A percentile compares a stretch with the other conserved stretches of the same genome.
Evolutionary conservation across 2,113 vertebrate species (phyloP).

Genomic region (Dermatemys mawii): DNA sequence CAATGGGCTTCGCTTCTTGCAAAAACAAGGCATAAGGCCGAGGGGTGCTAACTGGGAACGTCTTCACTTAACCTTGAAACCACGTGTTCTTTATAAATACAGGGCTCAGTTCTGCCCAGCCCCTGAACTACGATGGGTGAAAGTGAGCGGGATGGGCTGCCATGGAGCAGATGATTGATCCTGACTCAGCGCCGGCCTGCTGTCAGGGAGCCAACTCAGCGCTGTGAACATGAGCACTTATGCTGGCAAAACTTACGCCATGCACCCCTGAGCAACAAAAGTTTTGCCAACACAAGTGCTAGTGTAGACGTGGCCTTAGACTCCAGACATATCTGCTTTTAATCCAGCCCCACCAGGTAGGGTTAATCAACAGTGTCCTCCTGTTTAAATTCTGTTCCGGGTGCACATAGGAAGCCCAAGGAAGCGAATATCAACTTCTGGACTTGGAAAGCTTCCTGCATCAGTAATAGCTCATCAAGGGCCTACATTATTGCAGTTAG

Average conservation of each 20-base stretch:
- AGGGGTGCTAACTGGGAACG: not conserved
- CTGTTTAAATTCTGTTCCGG: not conserved
- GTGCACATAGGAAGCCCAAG: not conserved
- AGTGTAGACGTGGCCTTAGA: too few relatives aligned
- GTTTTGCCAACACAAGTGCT: too few relatives aligned
- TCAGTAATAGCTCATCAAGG: not conserved
- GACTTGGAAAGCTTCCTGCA: not conserved
- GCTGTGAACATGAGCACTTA: too few relatives aligned
- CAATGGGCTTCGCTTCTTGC: not conserved
- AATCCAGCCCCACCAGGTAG: not conserved
- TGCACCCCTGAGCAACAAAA: too few relatives aligned
- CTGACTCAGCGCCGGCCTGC: not conserved
- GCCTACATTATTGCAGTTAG: not conserved
- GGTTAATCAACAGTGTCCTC: not conserved
- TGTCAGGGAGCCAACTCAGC: too few relatives aligned
- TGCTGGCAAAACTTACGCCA: too few relatives aligned
- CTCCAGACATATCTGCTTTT: not conserved
- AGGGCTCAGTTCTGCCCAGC: fast-evolving
- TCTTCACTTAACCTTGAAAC: not conserved
- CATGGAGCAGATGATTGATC: not conserved
- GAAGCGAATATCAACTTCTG: not conserved
- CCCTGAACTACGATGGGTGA: not conserved
- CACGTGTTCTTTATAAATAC: fast-evolving
- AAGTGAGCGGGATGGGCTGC: too few relatives aligned
- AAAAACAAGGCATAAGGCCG: not conserved